Evolutionary conservation across 1,140 invertebrate species (phyloP).

Genomic region (Platyscapa corneri): DNA sequence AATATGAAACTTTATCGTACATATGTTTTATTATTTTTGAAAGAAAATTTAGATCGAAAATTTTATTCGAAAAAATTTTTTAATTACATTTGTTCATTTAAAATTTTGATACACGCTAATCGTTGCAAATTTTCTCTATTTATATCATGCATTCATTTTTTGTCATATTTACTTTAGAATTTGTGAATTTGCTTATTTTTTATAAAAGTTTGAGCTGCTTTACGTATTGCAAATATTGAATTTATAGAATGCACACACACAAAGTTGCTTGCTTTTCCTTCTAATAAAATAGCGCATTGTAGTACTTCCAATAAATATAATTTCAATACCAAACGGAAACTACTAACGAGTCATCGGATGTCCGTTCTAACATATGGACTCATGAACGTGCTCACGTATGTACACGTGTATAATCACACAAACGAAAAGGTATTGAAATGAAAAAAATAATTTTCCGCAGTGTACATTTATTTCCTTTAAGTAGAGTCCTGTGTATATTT

Average conservation of each 20-base stretch:
- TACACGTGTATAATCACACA: not conserved
- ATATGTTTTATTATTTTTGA: no score
- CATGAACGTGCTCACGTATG: not conserved
- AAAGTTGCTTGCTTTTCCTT: slow-evolving; percentile 9
- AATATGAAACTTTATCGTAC: no score
- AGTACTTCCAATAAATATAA: not conserved
- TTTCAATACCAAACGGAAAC: slow-evolving; percentile 18
- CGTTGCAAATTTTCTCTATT: no score
- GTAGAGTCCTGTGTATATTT: not conserved
- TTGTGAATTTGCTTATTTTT: not conserved
- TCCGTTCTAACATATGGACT: not conserved
- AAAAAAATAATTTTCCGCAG: not conserved
- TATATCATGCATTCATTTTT: no score
- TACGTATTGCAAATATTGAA: not conserved
- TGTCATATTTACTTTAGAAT: no score
- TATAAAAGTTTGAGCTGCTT: not conserved
- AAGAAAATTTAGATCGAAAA: no score
- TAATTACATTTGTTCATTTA: no score
- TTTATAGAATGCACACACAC: not conserved
- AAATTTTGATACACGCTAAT: no score
- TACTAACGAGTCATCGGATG: slow-evolving; percentile 11
- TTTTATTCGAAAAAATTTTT: no score
- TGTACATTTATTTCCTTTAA: not conserved
- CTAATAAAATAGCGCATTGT: slow-evolving; percentile 5
- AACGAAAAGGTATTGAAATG: not conserved